These are phyloP conservation scores for Nesoenas mayeri DNA, from an alignment of 2,113 vertebrate genomes.

Conservation along the genomic window DNA sequence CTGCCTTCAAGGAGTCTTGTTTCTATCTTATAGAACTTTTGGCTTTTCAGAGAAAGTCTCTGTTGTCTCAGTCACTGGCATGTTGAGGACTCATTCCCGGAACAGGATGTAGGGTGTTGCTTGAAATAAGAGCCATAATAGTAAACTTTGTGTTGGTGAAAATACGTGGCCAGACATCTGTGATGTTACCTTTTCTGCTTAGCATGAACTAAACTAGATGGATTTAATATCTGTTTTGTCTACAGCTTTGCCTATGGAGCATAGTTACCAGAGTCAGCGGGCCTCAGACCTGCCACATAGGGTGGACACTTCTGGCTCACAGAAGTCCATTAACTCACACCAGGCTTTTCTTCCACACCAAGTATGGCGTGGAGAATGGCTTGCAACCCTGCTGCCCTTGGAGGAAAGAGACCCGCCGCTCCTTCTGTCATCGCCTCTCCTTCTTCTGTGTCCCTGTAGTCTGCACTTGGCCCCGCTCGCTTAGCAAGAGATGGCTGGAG, in stretches of 20 bases:
- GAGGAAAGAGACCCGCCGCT: neutral
- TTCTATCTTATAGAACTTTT: neutral
- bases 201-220: neutral
- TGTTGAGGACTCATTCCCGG: neutral
- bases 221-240: neutral
- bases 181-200: neutral
- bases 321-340: slow-evolving; percentile 38
- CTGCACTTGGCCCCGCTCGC: neutral
- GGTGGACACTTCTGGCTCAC: neutral
- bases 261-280: neutral
- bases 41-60: neutral
- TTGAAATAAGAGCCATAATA: neutral
- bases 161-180: neutral
- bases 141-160: neutral
- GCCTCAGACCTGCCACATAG: neutral
- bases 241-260: neutral
- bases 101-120: neutral
- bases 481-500: slow-evolving; percentile 4
- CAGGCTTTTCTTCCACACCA: slow-evolving; percentile 4
- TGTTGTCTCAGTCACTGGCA: neutral
- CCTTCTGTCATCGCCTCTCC: slow-evolving; percentile 46
- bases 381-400: slow-evolving; percentile 29
- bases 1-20: neutral
- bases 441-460: neutral
- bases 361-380: neutral